Base-by-base conservation (phyloP, 2,888 invertebrate genomes). In the Drosophila limbata region DNA sequence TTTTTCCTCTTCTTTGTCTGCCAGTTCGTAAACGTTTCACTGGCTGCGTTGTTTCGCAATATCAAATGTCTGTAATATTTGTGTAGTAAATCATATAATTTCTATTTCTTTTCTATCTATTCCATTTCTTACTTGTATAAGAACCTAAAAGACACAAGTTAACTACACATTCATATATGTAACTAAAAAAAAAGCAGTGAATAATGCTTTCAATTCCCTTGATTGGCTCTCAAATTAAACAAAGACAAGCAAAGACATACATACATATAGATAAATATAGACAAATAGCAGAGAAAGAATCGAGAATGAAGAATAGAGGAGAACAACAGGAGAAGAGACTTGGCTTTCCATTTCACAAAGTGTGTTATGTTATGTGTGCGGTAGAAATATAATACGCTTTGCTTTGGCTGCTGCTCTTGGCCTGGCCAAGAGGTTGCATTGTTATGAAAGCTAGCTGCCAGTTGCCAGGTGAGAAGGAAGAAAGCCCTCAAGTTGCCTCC, bases 341-440 rank as follows among this genome's bases (percentile, higher is more conserved):
- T 4, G 31, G 6, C 44, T 21, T 39, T 19, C 44, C 44, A 21
- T 44, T 44, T 44, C 25, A 21, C 13, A 44, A 33, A 39, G 25
- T 37, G 51, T 51, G 21, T 52, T 19, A 9, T 25, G 25, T 19
- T 19, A 19, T 25, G 28, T 28, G 28, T 28, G 0, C 40, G 10
- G 25, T 19, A 13, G 64, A 57, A 64, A 64, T 64, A 64, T 64
- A 57, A 64, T 51, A 64, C 50, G 37, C 57, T 35, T 21, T 57
- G 33, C 35, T 21, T 25, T 5, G 25, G 21, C 2, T 21, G 25
- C n/a, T 47, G 39, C 25, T 39, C 25, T 39, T 52, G 25, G 52
- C 31, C 19, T 25, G 33, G 59, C 60, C 42, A 28, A 42, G 33
- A 39, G 37, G 21, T n/a, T 48, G 40, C 47, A 33, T 31, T 33